phyloP scores from a whole-genome alignment of 2,888 invertebrate genomes.

The Phlogophora meticulosa region DNA sequence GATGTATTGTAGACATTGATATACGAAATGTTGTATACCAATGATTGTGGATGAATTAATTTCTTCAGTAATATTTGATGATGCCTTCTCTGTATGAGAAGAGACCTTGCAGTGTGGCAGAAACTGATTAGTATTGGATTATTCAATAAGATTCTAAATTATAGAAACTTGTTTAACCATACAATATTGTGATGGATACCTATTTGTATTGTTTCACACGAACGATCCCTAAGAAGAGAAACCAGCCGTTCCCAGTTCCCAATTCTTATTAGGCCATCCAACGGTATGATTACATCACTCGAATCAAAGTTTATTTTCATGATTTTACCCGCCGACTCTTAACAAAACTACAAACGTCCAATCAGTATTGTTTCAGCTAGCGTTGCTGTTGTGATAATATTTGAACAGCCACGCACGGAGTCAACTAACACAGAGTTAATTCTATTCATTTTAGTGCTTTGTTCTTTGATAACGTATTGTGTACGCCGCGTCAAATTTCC shows the following conservation, averaged over 20 bases:
- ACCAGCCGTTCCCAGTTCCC: slow-evolving; percentile 15
- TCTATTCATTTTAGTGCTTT: slow-evolving; percentile 55
- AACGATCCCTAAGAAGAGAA: slow-evolving; percentile 3
- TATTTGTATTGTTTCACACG: slow-evolving; percentile 11
- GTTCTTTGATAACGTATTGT: slow-evolving; percentile 58
- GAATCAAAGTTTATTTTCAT: slow-evolving; percentile 28
- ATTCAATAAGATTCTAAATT: slow-evolving; percentile 26
- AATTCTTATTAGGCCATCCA: slow-evolving; percentile 28
- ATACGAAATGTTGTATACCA: too few species aligned
- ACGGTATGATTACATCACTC: slow-evolving; percentile 44
- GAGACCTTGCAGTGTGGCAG: too few species aligned
- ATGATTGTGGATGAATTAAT: slow-evolving; percentile 16
- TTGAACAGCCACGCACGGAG: slow-evolving; percentile 66
- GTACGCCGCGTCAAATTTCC: slow-evolving; percentile 8
- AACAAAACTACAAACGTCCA: slow-evolving; percentile 67
- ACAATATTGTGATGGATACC: slow-evolving; percentile 4
- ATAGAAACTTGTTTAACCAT: slow-evolving; percentile 11
- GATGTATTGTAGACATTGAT: too few species aligned
- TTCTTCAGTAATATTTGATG: neutral
- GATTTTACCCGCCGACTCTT: slow-evolving; percentile 54
- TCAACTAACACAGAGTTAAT: slow-evolving; percentile 62
- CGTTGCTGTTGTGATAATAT: slow-evolving; percentile 70
- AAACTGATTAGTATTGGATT: neutral
- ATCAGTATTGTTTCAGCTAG: slow-evolving; percentile 68
- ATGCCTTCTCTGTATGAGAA: too few species aligned